Evolutionary conservation across 2,113 vertebrate genomes (phyloP).

Genomic region (Maccullochella peelii): DNA sequence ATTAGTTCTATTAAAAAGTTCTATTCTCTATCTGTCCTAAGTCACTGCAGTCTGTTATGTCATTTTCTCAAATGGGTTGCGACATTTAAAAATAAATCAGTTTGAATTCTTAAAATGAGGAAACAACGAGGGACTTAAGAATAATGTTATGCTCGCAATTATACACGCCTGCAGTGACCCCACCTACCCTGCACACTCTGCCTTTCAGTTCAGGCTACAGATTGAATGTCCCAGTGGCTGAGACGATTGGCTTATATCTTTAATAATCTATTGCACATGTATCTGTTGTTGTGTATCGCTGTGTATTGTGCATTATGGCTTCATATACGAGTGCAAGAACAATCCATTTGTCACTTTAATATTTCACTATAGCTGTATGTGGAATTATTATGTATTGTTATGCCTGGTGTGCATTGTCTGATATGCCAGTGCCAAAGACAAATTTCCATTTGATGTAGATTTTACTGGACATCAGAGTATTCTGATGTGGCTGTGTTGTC

Average conservation of each 20-base stretch:
- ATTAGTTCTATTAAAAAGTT: neutral
- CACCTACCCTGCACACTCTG: neutral
- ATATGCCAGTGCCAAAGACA: neutral
- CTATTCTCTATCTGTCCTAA: neutral
- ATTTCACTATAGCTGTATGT: neutral
- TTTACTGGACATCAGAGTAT: neutral
- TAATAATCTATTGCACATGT: neutral
- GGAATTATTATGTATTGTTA: neutral
- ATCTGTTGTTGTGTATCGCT: neutral
- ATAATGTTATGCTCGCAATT: neutral
- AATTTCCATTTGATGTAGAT: neutral
- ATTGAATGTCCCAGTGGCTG: neutral
- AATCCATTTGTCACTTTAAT: conserved; percentile 6
- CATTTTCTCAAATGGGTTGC: neutral
- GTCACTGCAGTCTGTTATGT: neutral
- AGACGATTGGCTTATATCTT: neutral
- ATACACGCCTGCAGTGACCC: neutral
- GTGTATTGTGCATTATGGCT: neutral
- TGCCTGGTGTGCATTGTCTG: neutral
- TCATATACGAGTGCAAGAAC: neutral
- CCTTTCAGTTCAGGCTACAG: neutral
- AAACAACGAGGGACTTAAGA: neutral
- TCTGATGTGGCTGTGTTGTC: neutral
- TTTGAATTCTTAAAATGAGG: neutral
- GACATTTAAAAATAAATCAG: neutral